These are phyloP conservation scores for Pelecanoides urinatrix DNA, from an alignment of 2,113 vertebrate genomes.

Conservation along the genomic window DNA sequence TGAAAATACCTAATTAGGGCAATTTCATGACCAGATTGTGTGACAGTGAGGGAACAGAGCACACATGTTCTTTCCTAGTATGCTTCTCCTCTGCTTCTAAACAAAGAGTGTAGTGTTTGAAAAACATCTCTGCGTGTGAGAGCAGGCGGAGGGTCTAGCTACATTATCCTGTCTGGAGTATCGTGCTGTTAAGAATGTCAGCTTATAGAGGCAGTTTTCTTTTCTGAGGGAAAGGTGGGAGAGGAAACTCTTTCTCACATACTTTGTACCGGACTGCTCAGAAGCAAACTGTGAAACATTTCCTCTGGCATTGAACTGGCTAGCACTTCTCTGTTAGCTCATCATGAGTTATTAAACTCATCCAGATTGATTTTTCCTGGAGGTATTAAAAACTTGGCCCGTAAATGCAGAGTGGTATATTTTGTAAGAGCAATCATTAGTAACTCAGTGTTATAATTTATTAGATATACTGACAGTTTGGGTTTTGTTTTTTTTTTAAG, in stretches of 20 bases:
- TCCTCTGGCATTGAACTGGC: not conserved
- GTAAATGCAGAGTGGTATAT: not conserved
- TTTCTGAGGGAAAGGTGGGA: not conserved
- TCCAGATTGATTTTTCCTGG: not conserved
- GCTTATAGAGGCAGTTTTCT: not conserved
- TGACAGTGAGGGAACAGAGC: not conserved
- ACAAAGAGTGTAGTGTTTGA: not conserved
- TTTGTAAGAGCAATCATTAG: not conserved
- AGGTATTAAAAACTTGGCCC: not conserved
- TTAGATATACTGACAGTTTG: not conserved
- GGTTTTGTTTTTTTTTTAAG: not conserved
- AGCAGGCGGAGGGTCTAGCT: not conserved
- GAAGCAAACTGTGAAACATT: not conserved
- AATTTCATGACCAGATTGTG: not conserved
- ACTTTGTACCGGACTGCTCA: not conserved
- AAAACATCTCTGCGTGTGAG: not conserved
- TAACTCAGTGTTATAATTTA: not conserved
- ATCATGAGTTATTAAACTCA: not conserved
- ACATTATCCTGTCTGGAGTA: not conserved
- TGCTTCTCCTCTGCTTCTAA: not conserved
- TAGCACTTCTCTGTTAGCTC: not conserved
- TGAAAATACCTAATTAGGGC: not conserved
- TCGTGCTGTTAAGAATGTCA: not conserved
- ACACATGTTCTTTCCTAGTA: not conserved
- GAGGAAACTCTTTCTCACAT: not conserved